phyloP scores from a whole-genome alignment of 1,140 invertebrate genomes.

The Reticulitermes speratus region DNA sequence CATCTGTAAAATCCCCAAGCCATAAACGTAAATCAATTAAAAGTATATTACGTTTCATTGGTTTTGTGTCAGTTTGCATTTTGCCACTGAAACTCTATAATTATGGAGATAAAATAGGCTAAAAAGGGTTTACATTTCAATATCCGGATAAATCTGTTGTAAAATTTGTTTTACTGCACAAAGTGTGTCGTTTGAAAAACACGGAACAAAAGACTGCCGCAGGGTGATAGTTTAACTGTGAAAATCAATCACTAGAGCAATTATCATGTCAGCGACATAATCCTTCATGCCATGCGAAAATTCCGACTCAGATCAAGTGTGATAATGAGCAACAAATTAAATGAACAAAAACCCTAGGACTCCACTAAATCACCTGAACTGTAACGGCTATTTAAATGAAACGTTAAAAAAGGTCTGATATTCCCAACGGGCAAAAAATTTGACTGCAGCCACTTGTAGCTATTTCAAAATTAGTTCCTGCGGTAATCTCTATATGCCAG shows the following conservation, averaged over 20 bases:
- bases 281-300: neutral
- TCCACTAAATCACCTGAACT: neutral
- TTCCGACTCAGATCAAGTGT: neutral
- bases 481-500: too few relatives aligned
- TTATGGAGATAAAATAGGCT: neutral
- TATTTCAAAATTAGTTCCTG: too few relatives aligned
- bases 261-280: neutral
- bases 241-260: neutral
- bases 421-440: too few relatives aligned
- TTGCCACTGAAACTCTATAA: slow-evolving; percentile 8
- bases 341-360: neutral
- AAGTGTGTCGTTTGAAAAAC: neutral
- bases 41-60: slow-evolving; percentile 17
- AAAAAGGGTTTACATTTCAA: slow-evolving; percentile 1
- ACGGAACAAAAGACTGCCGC: neutral
- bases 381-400: neutral
- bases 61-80: neutral
- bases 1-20: slow-evolving; percentile 1
- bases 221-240: neutral
- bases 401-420: neutral
- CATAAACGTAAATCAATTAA: slow-evolving; percentile 10
- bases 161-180: slow-evolving; percentile 9
- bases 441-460: too few relatives aligned
- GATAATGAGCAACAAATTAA: neutral
- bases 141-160: slow-evolving; percentile 19